Conservation (phyloP, 1,140 invertebrate species). For the Papilio dardanus region DNA sequence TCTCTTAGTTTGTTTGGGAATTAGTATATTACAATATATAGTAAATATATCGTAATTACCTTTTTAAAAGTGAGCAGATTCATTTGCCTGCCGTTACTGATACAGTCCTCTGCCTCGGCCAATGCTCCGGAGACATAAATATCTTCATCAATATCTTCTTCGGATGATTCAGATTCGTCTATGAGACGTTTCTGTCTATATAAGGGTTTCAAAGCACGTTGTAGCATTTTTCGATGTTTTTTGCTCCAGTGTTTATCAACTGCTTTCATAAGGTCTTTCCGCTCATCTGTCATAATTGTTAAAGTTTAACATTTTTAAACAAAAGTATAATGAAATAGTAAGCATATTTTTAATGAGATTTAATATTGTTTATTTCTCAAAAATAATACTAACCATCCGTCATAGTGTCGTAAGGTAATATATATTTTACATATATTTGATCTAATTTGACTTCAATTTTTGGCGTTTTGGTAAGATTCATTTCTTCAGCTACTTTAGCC, state of each 20-base stretch:
- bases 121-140: slow-evolving; percentile 77
- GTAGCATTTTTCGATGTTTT: slow-evolving; percentile 77
- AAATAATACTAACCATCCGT: slow-evolving; percentile 84
- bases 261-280: slow-evolving; percentile 87
- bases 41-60: slow-evolving; percentile 44
- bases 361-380: too few relatives aligned
- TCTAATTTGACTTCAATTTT: slow-evolving; percentile 93
- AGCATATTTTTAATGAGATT: too few relatives aligned
- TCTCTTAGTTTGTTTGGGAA: neutral
- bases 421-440: slow-evolving; percentile 96
- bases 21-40: neutral
- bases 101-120: slow-evolving; percentile 88
- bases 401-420: slow-evolving; percentile 94
- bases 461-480: slow-evolving; percentile 92
- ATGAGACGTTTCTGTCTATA: slow-evolving; percentile 63
- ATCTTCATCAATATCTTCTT: slow-evolving; percentile 71
- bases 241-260: slow-evolving; percentile 91
- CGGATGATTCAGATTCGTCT: slow-evolving; percentile 51
- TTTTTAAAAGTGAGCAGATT: slow-evolving; percentile 90
- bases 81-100: slow-evolving; percentile 92
- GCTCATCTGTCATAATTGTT: slow-evolving; percentile 83
- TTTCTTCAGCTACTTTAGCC: slow-evolving; percentile 93
- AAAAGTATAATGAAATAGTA: neutral
- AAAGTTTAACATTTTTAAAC: neutral
- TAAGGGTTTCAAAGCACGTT: slow-evolving; percentile 82